Evolutionary conservation across 2,113 vertebrate species (phyloP).

Genomic region (Hypocryptadius cinnamomeus): DNA sequence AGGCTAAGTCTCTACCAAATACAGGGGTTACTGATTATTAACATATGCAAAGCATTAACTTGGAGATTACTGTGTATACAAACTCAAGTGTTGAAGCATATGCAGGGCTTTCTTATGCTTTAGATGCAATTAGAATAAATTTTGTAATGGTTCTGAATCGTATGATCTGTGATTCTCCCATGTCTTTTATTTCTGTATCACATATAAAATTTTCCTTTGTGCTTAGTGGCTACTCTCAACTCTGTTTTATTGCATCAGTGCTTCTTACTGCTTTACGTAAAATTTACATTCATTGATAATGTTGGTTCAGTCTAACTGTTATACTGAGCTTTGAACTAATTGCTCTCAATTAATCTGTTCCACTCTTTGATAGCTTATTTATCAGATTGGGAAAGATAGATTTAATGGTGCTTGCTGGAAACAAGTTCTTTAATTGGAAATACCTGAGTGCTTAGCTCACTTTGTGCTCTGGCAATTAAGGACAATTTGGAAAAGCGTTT

Average conservation of each 20-base stretch:
- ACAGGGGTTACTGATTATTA: background rate
- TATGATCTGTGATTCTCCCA: background rate
- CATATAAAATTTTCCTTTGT: background rate
- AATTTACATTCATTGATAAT: constrained; percentile 71
- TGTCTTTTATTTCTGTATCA: background rate
- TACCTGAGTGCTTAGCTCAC: constrained; percentile 73
- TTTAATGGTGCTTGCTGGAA: constrained; percentile 79
- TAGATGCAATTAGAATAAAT: background rate
- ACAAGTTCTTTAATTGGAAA: constrained; percentile 82
- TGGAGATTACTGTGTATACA: background rate
- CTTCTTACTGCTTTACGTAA: constrained; percentile 13
- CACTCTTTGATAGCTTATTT: constrained; percentile 84
- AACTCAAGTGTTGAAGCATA: background rate
- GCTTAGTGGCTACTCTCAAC: background rate
- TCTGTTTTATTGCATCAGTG: background rate
- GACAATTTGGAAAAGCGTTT: constrained; percentile 82
- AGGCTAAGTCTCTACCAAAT: background rate
- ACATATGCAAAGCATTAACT: background rate
- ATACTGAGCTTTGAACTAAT: constrained; percentile 74
- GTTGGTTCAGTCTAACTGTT: constrained; percentile 64
- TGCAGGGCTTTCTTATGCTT: background rate
- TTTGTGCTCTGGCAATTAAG: constrained; percentile 85
- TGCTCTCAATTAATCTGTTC: constrained; percentile 81
- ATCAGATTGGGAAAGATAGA: constrained; percentile 79
- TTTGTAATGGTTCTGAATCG: background rate